Conservation (phyloP, 2,113 vertebrate species). For the Carassius auratus region DNA sequence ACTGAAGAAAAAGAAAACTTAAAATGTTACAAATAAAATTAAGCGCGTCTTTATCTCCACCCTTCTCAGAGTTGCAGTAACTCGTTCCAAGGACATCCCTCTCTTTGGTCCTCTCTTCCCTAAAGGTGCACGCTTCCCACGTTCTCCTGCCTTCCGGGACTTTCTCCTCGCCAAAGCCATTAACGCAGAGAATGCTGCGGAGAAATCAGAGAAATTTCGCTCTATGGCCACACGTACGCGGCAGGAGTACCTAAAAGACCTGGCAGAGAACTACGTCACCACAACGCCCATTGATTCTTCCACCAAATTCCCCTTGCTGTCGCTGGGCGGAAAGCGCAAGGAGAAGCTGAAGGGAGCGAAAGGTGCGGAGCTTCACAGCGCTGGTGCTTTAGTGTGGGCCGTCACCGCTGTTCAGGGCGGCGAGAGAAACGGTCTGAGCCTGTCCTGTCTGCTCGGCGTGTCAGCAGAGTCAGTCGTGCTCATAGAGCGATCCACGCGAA, state of each 20-base stretch:
- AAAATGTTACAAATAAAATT: not conserved
- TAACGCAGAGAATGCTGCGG: constrained; percentile 87
- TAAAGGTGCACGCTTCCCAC: constrained; percentile 81
- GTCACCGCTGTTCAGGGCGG: constrained; percentile 72
- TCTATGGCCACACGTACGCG: constrained; percentile 91
- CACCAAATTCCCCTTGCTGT: constrained; percentile 86
- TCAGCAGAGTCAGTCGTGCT: constrained; percentile 87
- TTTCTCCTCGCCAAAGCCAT: constrained; percentile 89
- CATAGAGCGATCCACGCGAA: constrained; percentile 78
- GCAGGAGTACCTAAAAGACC: constrained; percentile 89
- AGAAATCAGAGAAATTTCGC: constrained; percentile 88
- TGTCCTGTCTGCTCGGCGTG: constrained; percentile 84
- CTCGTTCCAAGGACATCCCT: constrained; percentile 89
- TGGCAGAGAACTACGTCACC: constrained; percentile 88
- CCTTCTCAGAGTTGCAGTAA: constrained; percentile 84
- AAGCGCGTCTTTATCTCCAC: constrained; percentile 9
- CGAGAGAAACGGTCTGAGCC: constrained; percentile 56
- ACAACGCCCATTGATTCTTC: constrained; percentile 88
- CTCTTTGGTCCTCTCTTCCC: constrained; percentile 85
- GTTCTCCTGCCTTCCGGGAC: constrained; percentile 82
- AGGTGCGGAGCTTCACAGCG: constrained; percentile 83
- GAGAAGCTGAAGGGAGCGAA: constrained; percentile 82
- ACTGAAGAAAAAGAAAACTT: not conserved
- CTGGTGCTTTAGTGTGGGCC: constrained; percentile 85
- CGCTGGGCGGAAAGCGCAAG: constrained; percentile 81